Evolutionary conservation across 1,140 invertebrate species (phyloP).

Genomic region (Achroia grisella): DNA sequence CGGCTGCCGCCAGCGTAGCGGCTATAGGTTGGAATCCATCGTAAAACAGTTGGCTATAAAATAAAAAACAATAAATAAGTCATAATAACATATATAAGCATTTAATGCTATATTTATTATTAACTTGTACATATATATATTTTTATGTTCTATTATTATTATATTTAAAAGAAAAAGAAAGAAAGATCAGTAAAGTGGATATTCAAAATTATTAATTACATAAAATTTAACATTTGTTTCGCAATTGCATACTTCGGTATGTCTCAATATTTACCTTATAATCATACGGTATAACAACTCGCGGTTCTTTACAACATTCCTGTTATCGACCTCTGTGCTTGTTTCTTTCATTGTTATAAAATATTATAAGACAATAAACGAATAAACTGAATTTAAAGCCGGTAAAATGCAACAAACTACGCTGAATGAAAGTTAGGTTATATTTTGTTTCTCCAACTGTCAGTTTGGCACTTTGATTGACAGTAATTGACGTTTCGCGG

Average conservation of each 20-base stretch:
- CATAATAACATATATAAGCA: too few relatives aligned
- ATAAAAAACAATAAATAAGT: conserved; percentile 18
- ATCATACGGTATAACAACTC: conserved; percentile 90
- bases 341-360: conserved; percentile 69
- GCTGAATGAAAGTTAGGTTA: conserved; percentile 2
- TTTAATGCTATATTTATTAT: too few relatives aligned
- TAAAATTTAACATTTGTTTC: too few relatives aligned
- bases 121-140: too few relatives aligned
- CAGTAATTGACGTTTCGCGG: not conserved
- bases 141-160: too few relatives aligned
- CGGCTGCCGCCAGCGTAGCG: conserved; percentile 83
- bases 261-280: conserved; percentile 80
- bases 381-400: not conserved
- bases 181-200: too few relatives aligned
- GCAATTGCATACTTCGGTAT: too few relatives aligned
- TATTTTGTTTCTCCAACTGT: conserved; percentile 2
- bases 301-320: conserved; percentile 86
- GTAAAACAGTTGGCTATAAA: conserved; percentile 89
- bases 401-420: conserved; percentile 2
- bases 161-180: too few relatives aligned
- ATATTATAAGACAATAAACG: not conserved
- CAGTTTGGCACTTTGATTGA: too few relatives aligned
- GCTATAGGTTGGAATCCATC: conserved; percentile 96
- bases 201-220: too few relatives aligned
- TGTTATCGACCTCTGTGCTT: conserved; percentile 78